Evolutionary conservation across 1,140 invertebrate species (phyloP).

Genomic region (Penaeus japonicus): DNA sequence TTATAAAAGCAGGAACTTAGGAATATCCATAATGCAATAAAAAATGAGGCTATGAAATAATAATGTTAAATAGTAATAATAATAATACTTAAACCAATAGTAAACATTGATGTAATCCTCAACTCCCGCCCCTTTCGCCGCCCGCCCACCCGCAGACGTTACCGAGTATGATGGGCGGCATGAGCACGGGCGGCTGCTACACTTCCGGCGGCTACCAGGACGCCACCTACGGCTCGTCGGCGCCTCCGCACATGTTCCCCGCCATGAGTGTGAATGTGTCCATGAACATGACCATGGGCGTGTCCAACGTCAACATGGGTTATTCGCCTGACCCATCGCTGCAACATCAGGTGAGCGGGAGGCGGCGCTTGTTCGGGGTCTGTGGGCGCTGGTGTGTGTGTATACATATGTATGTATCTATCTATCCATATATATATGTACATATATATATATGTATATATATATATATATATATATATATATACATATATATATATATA

Average conservation of each 20-base stretch:
- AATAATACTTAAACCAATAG: not conserved
- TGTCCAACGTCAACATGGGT: slow-evolving; percentile 70
- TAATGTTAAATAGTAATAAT: not conserved
- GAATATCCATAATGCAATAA: too few species aligned
- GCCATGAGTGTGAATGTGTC: slow-evolving; percentile 96
- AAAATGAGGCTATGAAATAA: too few species aligned
- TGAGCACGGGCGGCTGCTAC: slow-evolving; percentile 60
- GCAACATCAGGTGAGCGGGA: slow-evolving; percentile 63
- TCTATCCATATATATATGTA: not conserved
- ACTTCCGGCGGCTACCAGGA: slow-evolving; percentile 59
- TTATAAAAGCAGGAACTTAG: not conserved
- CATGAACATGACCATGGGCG: slow-evolving; percentile 94
- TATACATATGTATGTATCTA: not conserved
- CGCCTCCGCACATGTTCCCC: slow-evolving; percentile 69
- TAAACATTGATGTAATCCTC: not conserved
- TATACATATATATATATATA: too few species aligned
- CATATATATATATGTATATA: not conserved
- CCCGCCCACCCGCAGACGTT: slow-evolving; percentile 23
- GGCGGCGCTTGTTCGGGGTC: not conserved
- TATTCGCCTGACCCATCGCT: slow-evolving; percentile 69
- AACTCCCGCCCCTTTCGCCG: not conserved
- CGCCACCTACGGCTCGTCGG: slow-evolving; percentile 26
- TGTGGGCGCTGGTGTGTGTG: not conserved
- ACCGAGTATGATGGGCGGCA: slow-evolving; percentile 58
- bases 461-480: too few species aligned